Base-by-base conservation (phyloP, 2,797 vertebrate genomes). In the Notolepis coatsorum region DNA sequence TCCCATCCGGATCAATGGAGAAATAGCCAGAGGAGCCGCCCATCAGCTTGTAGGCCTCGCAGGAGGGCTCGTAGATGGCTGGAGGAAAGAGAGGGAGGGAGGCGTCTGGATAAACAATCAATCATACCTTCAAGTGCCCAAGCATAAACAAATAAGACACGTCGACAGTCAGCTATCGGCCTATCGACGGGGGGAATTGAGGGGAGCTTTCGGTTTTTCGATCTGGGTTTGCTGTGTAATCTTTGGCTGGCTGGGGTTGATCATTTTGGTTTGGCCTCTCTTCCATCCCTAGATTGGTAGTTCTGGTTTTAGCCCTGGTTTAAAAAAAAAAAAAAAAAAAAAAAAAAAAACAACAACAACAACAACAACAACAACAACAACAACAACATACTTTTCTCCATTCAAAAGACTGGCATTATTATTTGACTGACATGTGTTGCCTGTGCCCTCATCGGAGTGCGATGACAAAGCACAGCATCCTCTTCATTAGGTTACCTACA, bases 1-100 rank as follows among this genome's bases (percentile, higher is more conserved):
- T 94, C 50, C 93, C 94, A 61, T 95, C 94, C 5, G 91, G 90
- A 86, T 95, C 94, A 10, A 94, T 87, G 68, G 91, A 91, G 86
- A 90, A 94, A 81, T 87, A 90, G 62, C 93, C 93, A 0, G 93
- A 94, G 28, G 91, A 88, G 80, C 91, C 89, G 70, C 93, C 94
- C 31, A 75, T 86, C 76, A 94, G 88, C 73, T 89, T 91, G 86
- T 95, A 94, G 35, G 92, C 91, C 77, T 94, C 94, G 7, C 94
- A 95, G 5, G 56, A 47, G 3, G 42, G 7, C 21, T 59, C 42
- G 18, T 47, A 59, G 43, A 47, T 25, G 21, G 31, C 42, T 59
- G 31, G 21, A 13, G 33, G 5, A 13, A 13, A 35, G 33, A 48
- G 42, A 58, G 21, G 13, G 42, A 30, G 45, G 30, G n/a, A 21